Evolutionary conservation across 2,113 vertebrate genomes (phyloP), one percentile per base, ranked within the genome.

Genomic region (Macquaria ambigua): DNA sequence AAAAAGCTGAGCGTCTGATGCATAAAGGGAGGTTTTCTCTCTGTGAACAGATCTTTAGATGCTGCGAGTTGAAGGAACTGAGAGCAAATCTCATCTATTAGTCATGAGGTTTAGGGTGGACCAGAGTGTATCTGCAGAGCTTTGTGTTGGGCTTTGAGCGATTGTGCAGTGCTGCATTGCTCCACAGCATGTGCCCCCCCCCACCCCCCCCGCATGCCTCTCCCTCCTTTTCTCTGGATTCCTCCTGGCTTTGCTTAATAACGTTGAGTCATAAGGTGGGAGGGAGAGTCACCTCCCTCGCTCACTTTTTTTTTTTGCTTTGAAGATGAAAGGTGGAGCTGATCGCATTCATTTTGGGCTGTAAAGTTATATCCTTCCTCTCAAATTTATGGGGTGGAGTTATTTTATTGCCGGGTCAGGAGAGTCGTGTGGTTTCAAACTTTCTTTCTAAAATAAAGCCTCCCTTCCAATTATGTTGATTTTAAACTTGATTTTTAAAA

Each of bases 301-400:
- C 77, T 86, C 58, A n/a, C n/a, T n/a, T 31, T 31, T 31, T 31
- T 67, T 61, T 46, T 48, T 69, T 9, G 59, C 90, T 93, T 92
- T 92, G 90, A 94, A 92, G 88, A 92, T 93, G 88, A 93, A 93
- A 93, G 82, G 70, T 74, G 70, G 23, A 69, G 82, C 66, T 71
- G 84, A 84, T 92, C 78, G n/a, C 64, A 74, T 82, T 85, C 58
- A 86, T 87, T 86, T 79, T 39, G 43, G 20, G 52, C 76, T 61
- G 73, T 78, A 64, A 77, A 84, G 55, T 62, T 80, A 46, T 28
- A 75, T 62, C 76, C 84, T 71, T 83, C 70, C 80, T 74, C 85
- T 81, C 58, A 69, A 12, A 83, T 76, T 62, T 77, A 71, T 59
- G 83, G 59, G 82, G 56, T 20, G 70, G 75, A 72, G 69, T n/a